Conservation (phyloP, 2,888 invertebrate genomes). For the Trachelus stipa region DNA sequence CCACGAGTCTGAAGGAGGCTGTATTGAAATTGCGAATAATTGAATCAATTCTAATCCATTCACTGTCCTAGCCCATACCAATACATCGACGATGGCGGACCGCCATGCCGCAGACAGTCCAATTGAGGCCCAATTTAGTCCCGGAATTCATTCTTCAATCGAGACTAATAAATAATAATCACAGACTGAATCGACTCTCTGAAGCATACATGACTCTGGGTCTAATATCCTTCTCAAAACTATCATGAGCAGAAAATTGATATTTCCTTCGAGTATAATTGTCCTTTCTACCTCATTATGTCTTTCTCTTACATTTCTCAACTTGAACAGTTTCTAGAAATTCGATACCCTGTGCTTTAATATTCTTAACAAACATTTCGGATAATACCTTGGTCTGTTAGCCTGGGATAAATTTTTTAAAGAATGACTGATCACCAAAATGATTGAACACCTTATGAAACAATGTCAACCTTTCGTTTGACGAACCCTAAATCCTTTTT, state of each 20-base stretch:
- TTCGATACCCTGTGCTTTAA: background rate
- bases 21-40: constrained; percentile 39
- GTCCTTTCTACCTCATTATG: background rate
- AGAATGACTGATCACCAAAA: background rate
- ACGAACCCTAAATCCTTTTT: background rate
- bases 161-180: constrained; percentile 58
- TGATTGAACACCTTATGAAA: background rate
- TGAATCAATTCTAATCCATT: constrained; percentile 54
- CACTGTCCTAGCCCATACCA: constrained; percentile 34
- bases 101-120: constrained; percentile 41
- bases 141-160: constrained; percentile 53
- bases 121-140: constrained; percentile 59
- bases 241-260: background rate
- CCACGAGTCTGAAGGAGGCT: constrained; percentile 10
- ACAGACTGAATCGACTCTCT: constrained; percentile 21
- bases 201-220: background rate
- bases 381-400: background rate
- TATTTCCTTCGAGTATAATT: background rate
- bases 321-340: background rate
- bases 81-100: constrained; percentile 40
- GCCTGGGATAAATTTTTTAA: background rate
- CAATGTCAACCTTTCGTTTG: background rate
- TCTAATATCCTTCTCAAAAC: background rate
- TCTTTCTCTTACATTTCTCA: background rate
- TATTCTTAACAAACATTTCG: background rate